Conservation (phyloP, 1,140 invertebrate species). For the Calephelis virginiensis region DNA sequence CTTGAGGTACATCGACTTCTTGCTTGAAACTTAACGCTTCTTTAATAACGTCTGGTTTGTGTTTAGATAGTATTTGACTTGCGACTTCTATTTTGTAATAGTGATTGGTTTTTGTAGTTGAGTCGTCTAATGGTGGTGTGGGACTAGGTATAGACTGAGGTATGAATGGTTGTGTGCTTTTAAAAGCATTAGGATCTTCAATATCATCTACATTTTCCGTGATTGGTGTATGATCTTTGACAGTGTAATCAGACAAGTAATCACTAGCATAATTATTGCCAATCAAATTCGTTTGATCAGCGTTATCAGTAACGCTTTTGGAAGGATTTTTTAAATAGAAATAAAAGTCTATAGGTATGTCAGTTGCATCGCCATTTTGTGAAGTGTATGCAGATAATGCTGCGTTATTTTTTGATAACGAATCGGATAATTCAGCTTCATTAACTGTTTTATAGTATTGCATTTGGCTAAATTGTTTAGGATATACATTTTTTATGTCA, state of each 20-base stretch:
- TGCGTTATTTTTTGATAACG: slow-evolving; percentile 47
- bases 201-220: slow-evolving; percentile 70
- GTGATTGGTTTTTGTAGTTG: slow-evolving; percentile 52
- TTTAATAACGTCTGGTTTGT: slow-evolving; percentile 34
- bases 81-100: slow-evolving; percentile 69
- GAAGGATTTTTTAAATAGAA: slow-evolving; percentile 54
- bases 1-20: slow-evolving; percentile 29
- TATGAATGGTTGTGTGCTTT: slow-evolving; percentile 25
- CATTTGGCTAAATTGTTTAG: slow-evolving; percentile 50
- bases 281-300: slow-evolving; percentile 37
- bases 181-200: slow-evolving; percentile 46
- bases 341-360: slow-evolving; percentile 54
- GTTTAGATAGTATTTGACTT: slow-evolving; percentile 48
- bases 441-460: slow-evolving; percentile 48
- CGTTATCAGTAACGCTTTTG: slow-evolving; percentile 29
- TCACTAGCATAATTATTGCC: slow-evolving; percentile 39
- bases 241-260: slow-evolving; percentile 28
- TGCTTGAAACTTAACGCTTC: slow-evolving; percentile 16
- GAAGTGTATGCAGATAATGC: slow-evolving; percentile 48
- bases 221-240: slow-evolving; percentile 66
- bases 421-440: slow-evolving; percentile 53
- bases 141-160: slow-evolving; percentile 31
- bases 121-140: slow-evolving; percentile 36
- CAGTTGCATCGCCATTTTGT: slow-evolving; percentile 28
- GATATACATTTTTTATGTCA: slow-evolving; percentile 44